phyloP scores from a whole-genome alignment of 2,797 vertebrate species.

The Parauchenoglanis ngamensis region DNA sequence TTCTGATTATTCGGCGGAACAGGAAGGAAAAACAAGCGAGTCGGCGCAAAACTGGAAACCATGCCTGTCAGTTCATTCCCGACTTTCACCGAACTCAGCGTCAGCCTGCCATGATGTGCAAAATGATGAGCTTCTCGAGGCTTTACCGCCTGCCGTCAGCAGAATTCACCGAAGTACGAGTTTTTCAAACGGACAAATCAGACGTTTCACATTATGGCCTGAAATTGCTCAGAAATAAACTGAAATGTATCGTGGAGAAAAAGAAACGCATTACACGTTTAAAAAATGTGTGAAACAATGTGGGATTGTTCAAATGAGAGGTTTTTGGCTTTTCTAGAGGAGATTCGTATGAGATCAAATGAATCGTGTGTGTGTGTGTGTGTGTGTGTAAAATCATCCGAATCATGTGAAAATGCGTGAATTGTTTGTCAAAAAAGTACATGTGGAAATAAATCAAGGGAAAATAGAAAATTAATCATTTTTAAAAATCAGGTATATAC shows the following conservation, averaged over 20 bases:
- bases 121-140: not conserved
- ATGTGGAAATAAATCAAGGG: not conserved
- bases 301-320: not conserved
- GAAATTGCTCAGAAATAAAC: not conserved
- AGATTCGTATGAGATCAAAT: not conserved
- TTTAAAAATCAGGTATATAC: not conserved
- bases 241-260: not conserved
- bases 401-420: not conserved
- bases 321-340: not conserved
- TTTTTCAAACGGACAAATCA: not conserved
- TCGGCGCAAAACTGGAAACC: not conserved
- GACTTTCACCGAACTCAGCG: not conserved
- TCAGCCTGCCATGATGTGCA: too few relatives aligned
- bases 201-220: not conserved
- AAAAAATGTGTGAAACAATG: not conserved
- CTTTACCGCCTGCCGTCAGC: not conserved
- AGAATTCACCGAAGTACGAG: not conserved
- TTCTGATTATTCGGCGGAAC: not conserved
- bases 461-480: not conserved
- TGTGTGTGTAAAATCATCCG: too few relatives aligned
- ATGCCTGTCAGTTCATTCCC: not conserved
- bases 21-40: constrained; percentile 2
- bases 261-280: too few relatives aligned
- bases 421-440: not conserved
- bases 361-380: too few relatives aligned